phyloP scores from a whole-genome alignment of 2,888 invertebrate species.

The Embidobia sp. region DNA sequence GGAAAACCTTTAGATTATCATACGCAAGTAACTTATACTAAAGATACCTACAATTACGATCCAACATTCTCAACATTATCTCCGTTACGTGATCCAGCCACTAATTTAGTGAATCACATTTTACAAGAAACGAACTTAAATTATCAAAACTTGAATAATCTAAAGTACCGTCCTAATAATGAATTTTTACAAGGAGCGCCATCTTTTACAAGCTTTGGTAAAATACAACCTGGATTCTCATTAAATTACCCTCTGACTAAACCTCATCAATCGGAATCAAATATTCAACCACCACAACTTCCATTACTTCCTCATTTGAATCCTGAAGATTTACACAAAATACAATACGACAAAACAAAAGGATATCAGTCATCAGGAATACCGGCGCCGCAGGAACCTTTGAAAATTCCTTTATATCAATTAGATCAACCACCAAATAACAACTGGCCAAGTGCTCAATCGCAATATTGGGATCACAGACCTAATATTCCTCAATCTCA shows the following conservation, averaged over 20 bases:
- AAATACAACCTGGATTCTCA: constrained; percentile 14
- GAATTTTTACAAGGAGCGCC: constrained; percentile 45
- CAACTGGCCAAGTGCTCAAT: constrained; percentile 15
- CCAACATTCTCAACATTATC: constrained; percentile 2
- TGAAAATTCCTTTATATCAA: constrained; percentile 55
- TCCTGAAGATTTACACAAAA: constrained; percentile 53
- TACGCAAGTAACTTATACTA: too few relatives aligned
- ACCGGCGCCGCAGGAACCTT: constrained; percentile 47
- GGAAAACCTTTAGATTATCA: background rate
- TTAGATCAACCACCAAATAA: constrained; percentile 34
- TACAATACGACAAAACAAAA: constrained; percentile 39
- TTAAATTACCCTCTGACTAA: constrained; percentile 17
- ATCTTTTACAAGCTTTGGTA: constrained; percentile 44
- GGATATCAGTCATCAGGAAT: constrained; percentile 22
- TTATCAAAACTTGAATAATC: constrained; percentile 39
- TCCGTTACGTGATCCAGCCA: constrained; percentile 36
- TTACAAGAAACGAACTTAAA: constrained; percentile 52
- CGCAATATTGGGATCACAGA: constrained; percentile 43
- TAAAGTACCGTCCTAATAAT: constrained; percentile 22
- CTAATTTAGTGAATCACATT: constrained; percentile 55
- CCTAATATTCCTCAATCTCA: constrained; percentile 5
- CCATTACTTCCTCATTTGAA: constrained; percentile 55
- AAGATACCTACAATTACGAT: constrained; percentile 9
- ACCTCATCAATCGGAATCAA: constrained; percentile 21
- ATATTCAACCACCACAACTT: constrained; percentile 51